phyloP scores from a whole-genome alignment of 2,113 vertebrate species.

The Cranoglanis bouderius region DNA sequence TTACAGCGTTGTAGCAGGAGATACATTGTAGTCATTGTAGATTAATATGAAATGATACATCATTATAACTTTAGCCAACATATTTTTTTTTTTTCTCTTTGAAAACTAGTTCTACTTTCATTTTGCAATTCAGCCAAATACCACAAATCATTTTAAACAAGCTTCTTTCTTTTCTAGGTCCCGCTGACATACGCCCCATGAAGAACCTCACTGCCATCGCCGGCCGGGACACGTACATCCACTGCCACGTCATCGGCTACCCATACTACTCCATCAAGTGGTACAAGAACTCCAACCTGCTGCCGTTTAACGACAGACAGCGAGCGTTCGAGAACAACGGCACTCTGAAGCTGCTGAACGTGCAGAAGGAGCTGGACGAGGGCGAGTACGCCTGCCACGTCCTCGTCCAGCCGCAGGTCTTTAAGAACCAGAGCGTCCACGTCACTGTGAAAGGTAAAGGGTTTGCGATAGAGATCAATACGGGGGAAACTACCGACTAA shows the following conservation, averaged over 20 bases:
- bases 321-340: constrained; percentile 97
- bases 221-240: constrained; percentile 92
- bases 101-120: neutral
- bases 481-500: neutral
- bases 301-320: constrained; percentile 98
- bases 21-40: neutral
- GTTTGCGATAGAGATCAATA: neutral
- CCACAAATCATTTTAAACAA: constrained; percentile 20
- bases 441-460: constrained; percentile 89
- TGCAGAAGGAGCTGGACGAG: constrained; percentile 90
- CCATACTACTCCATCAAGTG: constrained; percentile 99
- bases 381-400: constrained; percentile 97
- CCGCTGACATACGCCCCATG: constrained; percentile 95
- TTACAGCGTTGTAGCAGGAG: neutral
- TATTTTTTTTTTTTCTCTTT: neutral
- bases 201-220: constrained; percentile 98
- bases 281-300: constrained; percentile 95
- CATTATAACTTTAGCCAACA: neutral
- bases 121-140: constrained; percentile 8
- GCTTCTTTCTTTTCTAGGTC: constrained; percentile 72
- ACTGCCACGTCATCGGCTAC: constrained; percentile 97
- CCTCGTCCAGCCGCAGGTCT: constrained; percentile 83
- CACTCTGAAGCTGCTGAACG: constrained; percentile 91
- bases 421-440: constrained; percentile 91
- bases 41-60: neutral